These are phyloP conservation scores for Cynocephalus volans DNA, from an alignment of 2,113 vertebrate species.

Conservation along the genomic window DNA sequence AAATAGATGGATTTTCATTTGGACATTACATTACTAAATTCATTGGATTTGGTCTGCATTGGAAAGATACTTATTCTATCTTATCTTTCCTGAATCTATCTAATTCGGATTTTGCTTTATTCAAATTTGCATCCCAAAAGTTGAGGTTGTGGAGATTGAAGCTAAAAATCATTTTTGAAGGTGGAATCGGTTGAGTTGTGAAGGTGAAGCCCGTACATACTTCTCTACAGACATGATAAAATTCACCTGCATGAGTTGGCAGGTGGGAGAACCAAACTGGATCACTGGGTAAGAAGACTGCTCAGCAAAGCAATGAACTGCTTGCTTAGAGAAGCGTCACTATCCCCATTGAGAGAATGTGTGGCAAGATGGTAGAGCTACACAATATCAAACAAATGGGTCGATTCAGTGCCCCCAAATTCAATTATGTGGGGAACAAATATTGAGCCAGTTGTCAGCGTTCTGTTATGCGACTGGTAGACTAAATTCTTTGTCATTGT, in stretches of 20 bases:
- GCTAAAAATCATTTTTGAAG: slow-evolving; percentile 75
- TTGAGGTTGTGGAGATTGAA: slow-evolving; percentile 63
- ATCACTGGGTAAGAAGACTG: slow-evolving; percentile 70
- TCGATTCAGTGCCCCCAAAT: slow-evolving; percentile 12
- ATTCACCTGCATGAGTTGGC: slow-evolving; percentile 59
- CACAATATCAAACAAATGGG: slow-evolving; percentile 68
- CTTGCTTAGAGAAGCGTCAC: slow-evolving; percentile 72
- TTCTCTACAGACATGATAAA: slow-evolving; percentile 70
- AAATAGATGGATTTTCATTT: slow-evolving; percentile 49
- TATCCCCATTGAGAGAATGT: slow-evolving; percentile 68
- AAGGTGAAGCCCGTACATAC: slow-evolving; percentile 37
- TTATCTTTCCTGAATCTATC: slow-evolving; percentile 46
- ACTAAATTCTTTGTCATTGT: slow-evolving; percentile 58
- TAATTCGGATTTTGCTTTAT: slow-evolving; percentile 48
- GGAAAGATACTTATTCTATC: slow-evolving; percentile 34
- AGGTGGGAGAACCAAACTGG: slow-evolving; percentile 70
- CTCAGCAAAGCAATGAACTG: slow-evolving; percentile 67
- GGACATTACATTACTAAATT: background rate
- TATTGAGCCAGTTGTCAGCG: slow-evolving; percentile 69
- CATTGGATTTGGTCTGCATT: slow-evolving; percentile 9
- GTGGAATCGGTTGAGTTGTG: slow-evolving; percentile 64
- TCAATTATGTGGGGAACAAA: slow-evolving; percentile 59
- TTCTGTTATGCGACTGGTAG: slow-evolving; percentile 48
- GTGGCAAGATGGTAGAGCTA: slow-evolving; percentile 61
- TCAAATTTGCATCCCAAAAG: slow-evolving; percentile 62